These are phyloP conservation scores for Mormyrus hasselquistii DNA, from an alignment of 2,797 vertebrate species.

Conservation along the genomic window DNA sequence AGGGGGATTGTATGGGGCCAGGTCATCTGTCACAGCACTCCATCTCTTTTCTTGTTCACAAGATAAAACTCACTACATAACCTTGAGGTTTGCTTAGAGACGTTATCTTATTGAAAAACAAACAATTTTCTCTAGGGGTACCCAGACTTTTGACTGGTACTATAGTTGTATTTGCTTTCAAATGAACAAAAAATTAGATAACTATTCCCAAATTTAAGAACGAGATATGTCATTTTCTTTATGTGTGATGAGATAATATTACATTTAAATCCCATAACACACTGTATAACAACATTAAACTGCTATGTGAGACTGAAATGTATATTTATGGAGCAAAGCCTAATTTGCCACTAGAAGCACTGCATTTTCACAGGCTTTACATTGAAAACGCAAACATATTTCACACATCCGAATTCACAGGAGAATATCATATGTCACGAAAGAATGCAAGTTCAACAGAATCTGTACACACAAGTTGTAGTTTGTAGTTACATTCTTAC, in stretches of 20 bases:
- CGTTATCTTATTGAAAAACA: background rate
- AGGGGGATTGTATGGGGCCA: background rate
- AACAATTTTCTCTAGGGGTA: background rate
- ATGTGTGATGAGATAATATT: background rate
- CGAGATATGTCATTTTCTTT: background rate
- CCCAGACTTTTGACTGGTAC: background rate
- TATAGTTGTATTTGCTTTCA: background rate
- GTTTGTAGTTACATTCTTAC: background rate
- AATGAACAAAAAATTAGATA: background rate
- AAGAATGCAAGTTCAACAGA: background rate
- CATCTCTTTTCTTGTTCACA: background rate
- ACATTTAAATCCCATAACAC: background rate
- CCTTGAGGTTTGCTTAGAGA: background rate
- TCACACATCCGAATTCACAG: background rate
- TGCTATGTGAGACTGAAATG: background rate
- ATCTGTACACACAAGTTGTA: background rate
- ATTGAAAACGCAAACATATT: background rate
- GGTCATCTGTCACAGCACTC: background rate
- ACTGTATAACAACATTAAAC: background rate
- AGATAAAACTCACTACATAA: background rate
- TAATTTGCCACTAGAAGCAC: background rate
- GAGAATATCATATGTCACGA: background rate
- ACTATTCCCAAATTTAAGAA: background rate
- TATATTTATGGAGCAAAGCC: background rate
- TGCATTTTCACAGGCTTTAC: background rate